These are phyloP conservation scores for Halichondria panicea DNA, from an alignment of 37 sponge, comb jelly and placozoan genomes.

Conservation along the genomic window DNA sequence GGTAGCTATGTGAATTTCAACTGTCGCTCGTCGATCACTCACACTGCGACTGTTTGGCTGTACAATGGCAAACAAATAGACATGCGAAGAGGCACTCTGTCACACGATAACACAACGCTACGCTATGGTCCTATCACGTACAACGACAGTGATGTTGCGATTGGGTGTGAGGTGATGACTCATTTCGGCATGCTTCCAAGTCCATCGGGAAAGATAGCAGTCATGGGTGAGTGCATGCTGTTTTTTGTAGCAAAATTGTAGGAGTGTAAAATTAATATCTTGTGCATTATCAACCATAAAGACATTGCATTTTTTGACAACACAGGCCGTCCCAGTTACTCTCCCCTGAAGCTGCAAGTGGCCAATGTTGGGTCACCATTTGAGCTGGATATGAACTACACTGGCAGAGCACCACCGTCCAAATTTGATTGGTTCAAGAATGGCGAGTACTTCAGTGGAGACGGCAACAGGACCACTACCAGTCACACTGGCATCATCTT, in stretches of 20 bases:
- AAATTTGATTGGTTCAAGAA: slow-evolving; percentile 32
- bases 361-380: slow-evolving; percentile 38
- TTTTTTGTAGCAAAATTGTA: neutral
- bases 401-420: neutral
- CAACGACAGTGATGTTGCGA: slow-evolving; percentile 2
- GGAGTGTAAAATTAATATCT: neutral
- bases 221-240: slow-evolving; percentile 22
- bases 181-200: slow-evolving; percentile 34
- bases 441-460: slow-evolving; percentile 19
- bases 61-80: slow-evolving; percentile 13
- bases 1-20: slow-evolving; percentile 24
- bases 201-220: slow-evolving; percentile 27
- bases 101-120: slow-evolving; percentile 2
- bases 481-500: slow-evolving; percentile 40
- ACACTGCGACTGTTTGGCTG: slow-evolving; percentile 18
- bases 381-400: slow-evolving; percentile 29
- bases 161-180: slow-evolving; percentile 37
- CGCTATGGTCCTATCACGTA: slow-evolving; percentile 26
- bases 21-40: slow-evolving; percentile 11
- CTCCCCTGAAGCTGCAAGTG: neutral
- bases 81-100: neutral
- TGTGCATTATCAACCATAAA: neutral
- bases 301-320: neutral
- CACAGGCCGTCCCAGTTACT: slow-evolving; percentile 15
- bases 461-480: slow-evolving; percentile 16